These are phyloP conservation scores for Perodicticus potto DNA, from an alignment of 2,797 vertebrate genomes.

Conservation along the genomic window DNA sequence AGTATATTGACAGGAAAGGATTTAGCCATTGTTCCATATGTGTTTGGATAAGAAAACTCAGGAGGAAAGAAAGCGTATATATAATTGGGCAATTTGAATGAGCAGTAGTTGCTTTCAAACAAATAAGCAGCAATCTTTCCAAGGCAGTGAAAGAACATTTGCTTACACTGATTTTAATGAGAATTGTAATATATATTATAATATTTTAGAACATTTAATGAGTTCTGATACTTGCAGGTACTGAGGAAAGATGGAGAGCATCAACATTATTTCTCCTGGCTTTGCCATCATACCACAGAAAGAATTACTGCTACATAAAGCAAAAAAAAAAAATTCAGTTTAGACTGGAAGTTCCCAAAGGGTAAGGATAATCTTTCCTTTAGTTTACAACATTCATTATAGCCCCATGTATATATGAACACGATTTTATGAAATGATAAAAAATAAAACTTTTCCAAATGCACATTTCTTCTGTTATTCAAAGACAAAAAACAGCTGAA, in stretches of 20 bases:
- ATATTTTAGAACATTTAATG: slow-evolving; percentile 43
- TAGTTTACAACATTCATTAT: background rate
- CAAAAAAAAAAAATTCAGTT: background rate
- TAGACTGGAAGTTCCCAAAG: background rate
- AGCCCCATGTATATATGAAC: background rate
- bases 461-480: background rate
- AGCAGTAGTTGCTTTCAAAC: background rate
- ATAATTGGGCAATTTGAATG: background rate
- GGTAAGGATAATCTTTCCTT: background rate
- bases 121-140: background rate
- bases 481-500: background rate
- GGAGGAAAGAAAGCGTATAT: background rate
- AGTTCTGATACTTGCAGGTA: background rate
- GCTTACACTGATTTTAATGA: background rate
- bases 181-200: slow-evolving; percentile 40
- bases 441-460: slow-evolving; percentile 18
- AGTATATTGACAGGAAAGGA: slow-evolving; percentile 41
- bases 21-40: background rate
- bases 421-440: background rate
- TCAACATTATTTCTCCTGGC: background rate
- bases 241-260: background rate
- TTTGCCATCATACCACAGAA: background rate
- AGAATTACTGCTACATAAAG: background rate
- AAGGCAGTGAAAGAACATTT: background rate
- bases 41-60: slow-evolving; percentile 50